Base-by-base conservation (phyloP, 2,888 invertebrate genomes). In the Frankliniella intonsa region DNA sequence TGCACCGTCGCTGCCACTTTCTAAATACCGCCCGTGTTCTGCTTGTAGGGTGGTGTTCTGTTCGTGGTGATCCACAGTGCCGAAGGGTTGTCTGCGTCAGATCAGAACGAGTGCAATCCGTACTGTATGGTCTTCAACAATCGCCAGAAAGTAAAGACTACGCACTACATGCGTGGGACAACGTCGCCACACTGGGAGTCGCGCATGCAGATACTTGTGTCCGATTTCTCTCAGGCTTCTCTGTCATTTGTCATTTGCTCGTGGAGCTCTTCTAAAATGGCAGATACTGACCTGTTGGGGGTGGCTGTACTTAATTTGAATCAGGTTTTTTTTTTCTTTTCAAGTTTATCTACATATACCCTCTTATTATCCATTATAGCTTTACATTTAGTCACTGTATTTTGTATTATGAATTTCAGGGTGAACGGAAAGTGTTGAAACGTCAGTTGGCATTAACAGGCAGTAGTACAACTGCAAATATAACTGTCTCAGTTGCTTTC, bases 41-140 rank as follows among this genome's bases (percentile, higher is more conserved):
- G 38, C 69, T 81, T 19, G 49, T 86, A 88, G 85, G 83, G 88
- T 86, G 90, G 90, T 49, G 90, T 90, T 62, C 85, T 90, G 84
- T 89, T 89, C 84, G 88, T 90, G 19, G 88, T 89, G 84, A 87
- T 90, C 82, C 90, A 90, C 85, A 88, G 89, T 80, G 90, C 90
- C n/a, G 87, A 87, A 80, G 89, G 89, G 84, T 87, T 90, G 25
- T 85, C 87, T 12, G 87, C 87, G 82, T 85, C 86, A 82, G 90
- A 90, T 84, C 86, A 86, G 80, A 86, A 87, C 5, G 87, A 87
- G 27, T 90, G 90, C 22, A 90, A 90, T 86, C 90, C 90, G 2
- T 90, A 90, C 84, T 90, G 90, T 85, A 88, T 90, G 83, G 85
- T 90, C n/a, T 90, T 90, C 86, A 89, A 88, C 85, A 89, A 89